phyloP scores from a whole-genome alignment of 2,113 vertebrate genomes.

The Chaetops frenatus region DNA sequence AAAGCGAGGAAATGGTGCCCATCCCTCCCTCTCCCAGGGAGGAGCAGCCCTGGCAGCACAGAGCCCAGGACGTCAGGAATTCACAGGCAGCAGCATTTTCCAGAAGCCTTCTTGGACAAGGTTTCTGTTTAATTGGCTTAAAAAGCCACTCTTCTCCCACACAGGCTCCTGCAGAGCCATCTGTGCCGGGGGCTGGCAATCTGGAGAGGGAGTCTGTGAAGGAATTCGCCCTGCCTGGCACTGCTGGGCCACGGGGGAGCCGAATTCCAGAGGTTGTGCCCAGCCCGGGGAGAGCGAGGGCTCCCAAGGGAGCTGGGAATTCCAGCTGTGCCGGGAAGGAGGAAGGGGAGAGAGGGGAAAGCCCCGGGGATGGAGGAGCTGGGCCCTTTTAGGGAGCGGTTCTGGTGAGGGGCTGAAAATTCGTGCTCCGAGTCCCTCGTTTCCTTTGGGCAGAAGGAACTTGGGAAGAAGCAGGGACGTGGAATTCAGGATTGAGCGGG shows the following conservation, averaged over 20 bases:
- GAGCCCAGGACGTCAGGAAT: conserved; percentile 39
- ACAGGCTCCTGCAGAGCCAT: conserved; percentile 66
- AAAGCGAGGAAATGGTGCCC: not conserved
- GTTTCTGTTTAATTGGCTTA: conserved; percentile 72
- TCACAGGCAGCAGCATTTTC: conserved; percentile 58
- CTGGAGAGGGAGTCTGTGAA: conserved; percentile 57
- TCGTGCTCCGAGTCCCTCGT: accelerated
- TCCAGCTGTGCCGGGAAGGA: not conserved
- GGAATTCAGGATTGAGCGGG: not conserved
- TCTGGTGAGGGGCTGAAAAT: not conserved
- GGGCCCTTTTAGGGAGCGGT: not conserved
- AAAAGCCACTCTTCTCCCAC: conserved; percentile 67
- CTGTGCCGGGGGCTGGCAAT: conserved; percentile 67
- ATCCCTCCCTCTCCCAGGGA: not conserved
- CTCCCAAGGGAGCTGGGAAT: not conserved
- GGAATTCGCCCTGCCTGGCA: conserved; percentile 38
- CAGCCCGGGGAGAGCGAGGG: not conserved
- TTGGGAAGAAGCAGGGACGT: accelerated
- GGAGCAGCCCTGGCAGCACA: not conserved
- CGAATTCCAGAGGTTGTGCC: conserved; percentile 32
- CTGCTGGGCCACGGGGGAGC: conserved; percentile 16
- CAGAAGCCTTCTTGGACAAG: conserved; percentile 66
- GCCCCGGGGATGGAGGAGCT: accelerated
- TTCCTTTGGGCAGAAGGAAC: accelerated
- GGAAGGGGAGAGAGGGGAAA: not conserved